These are phyloP conservation scores for Drosophila putrida DNA, from an alignment of 2,888 invertebrate genomes.

Conservation along the genomic window DNA sequence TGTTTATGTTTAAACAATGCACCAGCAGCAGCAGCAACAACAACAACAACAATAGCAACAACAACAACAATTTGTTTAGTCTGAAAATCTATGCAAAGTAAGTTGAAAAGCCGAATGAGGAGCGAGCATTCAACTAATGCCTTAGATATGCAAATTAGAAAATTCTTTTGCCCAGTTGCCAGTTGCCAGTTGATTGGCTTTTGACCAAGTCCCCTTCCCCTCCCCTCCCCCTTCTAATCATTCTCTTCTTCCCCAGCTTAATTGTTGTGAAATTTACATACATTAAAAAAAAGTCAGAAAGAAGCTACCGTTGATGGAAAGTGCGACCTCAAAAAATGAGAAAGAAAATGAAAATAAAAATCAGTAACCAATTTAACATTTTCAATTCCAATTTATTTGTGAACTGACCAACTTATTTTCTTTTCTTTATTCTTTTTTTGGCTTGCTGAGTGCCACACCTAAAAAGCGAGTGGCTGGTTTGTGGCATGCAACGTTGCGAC, in stretches of 20 bases:
- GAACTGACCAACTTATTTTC: constrained; percentile 30
- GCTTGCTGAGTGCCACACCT: constrained; percentile 29
- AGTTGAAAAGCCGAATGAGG: constrained; percentile 56
- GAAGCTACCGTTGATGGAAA: constrained; percentile 61
- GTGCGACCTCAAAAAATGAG: constrained; percentile 27
- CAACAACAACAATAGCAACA: constrained; percentile 37
- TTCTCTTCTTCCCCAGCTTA: constrained; percentile 37
- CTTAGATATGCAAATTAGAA: constrained; percentile 73
- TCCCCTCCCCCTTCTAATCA: constrained; percentile 11
- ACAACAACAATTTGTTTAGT: constrained; percentile 57
- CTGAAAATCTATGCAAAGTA: constrained; percentile 73
- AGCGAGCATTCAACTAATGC: constrained; percentile 72
- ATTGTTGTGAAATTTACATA: constrained; percentile 75
- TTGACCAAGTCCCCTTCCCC: constrained; percentile 22
- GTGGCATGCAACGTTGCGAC: constrained; percentile 41
- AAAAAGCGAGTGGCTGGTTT: neutral
- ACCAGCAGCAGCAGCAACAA: constrained; percentile 40
- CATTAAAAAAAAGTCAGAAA: constrained; percentile 47
- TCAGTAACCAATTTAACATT: constrained; percentile 24
- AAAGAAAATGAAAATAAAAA: constrained; percentile 12
- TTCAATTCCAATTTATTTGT: constrained; percentile 53
- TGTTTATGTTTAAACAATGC: constrained; percentile 68
- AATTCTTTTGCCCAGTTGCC: constrained; percentile 59
- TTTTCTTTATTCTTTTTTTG: neutral
- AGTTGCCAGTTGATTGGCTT: constrained; percentile 69